Percentiles rank a stretch among this genome's conserved stretches.
Evolutionary conservation across 2,888 invertebrate genomes (phyloP).

Genomic region (Graphium colonna): DNA sequence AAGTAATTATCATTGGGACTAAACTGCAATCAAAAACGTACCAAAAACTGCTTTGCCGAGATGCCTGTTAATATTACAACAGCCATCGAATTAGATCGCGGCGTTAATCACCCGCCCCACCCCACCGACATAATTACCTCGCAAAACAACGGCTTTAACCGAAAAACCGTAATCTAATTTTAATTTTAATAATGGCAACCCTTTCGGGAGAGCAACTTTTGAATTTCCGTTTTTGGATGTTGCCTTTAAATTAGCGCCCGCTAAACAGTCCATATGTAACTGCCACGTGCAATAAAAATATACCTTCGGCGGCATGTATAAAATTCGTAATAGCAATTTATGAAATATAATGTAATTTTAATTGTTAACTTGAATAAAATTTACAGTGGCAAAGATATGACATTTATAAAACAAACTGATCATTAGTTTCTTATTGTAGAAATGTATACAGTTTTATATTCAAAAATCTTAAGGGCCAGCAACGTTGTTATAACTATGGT

Average conservation of each 20-base stretch:
- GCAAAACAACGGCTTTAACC: constrained; percentile 59
- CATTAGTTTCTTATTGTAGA: too few relatives aligned
- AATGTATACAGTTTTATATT: too few relatives aligned
- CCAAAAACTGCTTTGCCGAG: constrained; percentile 68
- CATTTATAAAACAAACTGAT: too few relatives aligned
- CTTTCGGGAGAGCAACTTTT: constrained; percentile 47
- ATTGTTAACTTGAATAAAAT: too few relatives aligned
- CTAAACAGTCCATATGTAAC: constrained; percentile 28
- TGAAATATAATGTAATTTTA: too few relatives aligned
- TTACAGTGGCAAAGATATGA: too few relatives aligned
- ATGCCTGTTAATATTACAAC: constrained; percentile 67
- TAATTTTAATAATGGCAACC: constrained; percentile 69
- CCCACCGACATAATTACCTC: constrained; percentile 60
- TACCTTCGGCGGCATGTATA: too few relatives aligned
- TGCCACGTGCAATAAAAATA: too few relatives aligned
- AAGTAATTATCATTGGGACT: constrained; percentile 74
- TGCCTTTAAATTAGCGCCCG: constrained; percentile 36
- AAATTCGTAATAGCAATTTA: too few relatives aligned
- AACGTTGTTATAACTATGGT: too few relatives aligned
- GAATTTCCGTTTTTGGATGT: constrained; percentile 45
- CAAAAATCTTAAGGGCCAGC: too few relatives aligned
- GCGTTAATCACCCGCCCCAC: constrained; percentile 47
- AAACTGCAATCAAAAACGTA: constrained; percentile 76
- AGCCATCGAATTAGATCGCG: constrained; percentile 68
- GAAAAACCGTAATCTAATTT: constrained; percentile 73